phyloP scores from a whole-genome alignment of 1,140 invertebrate genomes.

The Vollenhovia emeryi region DNA sequence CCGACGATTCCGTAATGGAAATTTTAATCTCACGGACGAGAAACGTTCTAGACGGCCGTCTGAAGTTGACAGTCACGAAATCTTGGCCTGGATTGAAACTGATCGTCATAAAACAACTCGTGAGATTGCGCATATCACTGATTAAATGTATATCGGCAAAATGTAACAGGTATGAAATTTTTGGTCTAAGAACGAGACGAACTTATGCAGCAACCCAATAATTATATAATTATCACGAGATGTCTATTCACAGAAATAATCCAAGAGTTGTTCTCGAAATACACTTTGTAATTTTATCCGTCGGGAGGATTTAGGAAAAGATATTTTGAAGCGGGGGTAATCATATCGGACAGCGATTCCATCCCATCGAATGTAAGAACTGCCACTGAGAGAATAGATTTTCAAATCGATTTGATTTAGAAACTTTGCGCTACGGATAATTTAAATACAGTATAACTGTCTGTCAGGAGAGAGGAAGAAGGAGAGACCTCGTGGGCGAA shows the following conservation, averaged over 20 bases:
- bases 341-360: neutral
- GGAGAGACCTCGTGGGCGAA: neutral
- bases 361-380: neutral
- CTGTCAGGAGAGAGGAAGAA: neutral
- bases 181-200: too few relatives aligned
- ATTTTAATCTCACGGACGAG: too few relatives aligned
- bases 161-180: too few relatives aligned
- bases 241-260: neutral
- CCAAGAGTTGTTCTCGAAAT: neutral
- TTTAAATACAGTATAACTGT: constrained; percentile 24
- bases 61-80: too few relatives aligned
- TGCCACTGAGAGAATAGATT: neutral
- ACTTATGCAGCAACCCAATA: too few relatives aligned
- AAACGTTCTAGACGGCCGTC: too few relatives aligned
- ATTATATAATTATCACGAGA: neutral
- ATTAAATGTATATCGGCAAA: too few relatives aligned
- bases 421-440: neutral
- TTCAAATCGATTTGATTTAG: constrained; percentile 22
- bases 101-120: too few relatives aligned
- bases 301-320: neutral
- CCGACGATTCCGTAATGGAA: too few relatives aligned
- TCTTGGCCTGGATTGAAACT: too few relatives aligned
- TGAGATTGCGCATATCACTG: too few relatives aligned
- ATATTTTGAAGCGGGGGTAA: neutral
- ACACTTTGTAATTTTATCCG: neutral